Evolutionary conservation across 2,888 invertebrate genomes (phyloP), one percentile per base, ranked within the genome.

Genomic region (Chrysolina haemoptera): DNA sequence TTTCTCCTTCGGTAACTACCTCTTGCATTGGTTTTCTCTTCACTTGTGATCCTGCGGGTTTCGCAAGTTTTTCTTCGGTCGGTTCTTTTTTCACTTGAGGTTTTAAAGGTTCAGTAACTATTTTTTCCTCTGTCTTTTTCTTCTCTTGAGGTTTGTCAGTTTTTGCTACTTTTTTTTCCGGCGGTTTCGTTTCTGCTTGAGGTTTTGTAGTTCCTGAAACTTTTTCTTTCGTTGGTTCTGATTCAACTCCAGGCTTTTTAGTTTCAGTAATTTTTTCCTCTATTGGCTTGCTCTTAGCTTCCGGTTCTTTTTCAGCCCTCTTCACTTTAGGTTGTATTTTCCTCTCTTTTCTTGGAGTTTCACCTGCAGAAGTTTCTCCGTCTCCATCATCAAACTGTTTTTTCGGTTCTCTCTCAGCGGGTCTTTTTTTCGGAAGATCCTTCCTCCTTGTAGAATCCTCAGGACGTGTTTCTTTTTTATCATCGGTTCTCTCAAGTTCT

Each of bases 261-360:
- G 43, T 18, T 18, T 64, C 43, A 4, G 16, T 5, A 20, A 43
- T 11, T 16, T 14, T 48, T 27, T 65, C 22, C 27, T 20, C 48
- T 5, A 14, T 27, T 50, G 18, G 14, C 12, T 18, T 9, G 20
- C 9, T 20, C 41, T 63, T 63, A 12, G 10, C 62, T 62, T n/a
- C 46, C 48, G 27, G 40, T 55, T 12, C 48, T 41, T 68, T 68
- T 10, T 20, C 35, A 18, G 3, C 53, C n/a, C 12, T 53, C 22
- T 20, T 68, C 22, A 14, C 40, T 55, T 59, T 35, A n/a, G 22
- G 35, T 18, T 35, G 16, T 35, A 18, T 67, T 40, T 53, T 48
- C 41, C 40, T 18, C 27, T 67, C 16, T 10, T 70, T 62, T 12
- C 53, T 18, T 53, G 27, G 20, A 43, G 63, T 64, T 63, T 53